Conservation (phyloP, 53 echinoderm and acorn worm species). For the Temnopleurus reevesii region DNA sequence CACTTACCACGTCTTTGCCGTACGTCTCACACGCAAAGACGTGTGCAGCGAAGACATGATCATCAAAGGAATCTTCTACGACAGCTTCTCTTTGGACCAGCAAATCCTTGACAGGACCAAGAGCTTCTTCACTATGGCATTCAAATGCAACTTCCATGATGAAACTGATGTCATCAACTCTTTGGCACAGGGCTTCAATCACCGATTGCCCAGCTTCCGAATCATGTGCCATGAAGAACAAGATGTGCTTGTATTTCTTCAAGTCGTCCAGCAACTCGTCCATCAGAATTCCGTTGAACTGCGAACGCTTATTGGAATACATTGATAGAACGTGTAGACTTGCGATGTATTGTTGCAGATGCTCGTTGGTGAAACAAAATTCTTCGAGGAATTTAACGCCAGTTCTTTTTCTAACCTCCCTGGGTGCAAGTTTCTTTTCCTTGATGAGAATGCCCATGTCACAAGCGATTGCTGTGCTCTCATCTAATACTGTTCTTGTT, state of each 20-base stretch:
- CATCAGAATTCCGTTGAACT: neutral
- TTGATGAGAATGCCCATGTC: neutral
- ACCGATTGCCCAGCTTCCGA: neutral
- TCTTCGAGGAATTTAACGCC: neutral
- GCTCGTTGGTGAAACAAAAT: neutral
- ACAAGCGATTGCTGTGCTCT: neutral
- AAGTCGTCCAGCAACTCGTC: neutral
- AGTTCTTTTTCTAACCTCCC: neutral
- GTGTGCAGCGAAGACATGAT: neutral
- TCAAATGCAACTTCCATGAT: neutral
- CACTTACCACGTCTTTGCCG: neutral
- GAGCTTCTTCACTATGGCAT: neutral
- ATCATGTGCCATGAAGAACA: neutral
- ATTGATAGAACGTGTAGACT: neutral
- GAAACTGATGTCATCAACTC: neutral
- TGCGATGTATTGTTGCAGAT: neutral
- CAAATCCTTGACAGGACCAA: neutral
- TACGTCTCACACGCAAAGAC: neutral
- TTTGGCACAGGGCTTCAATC: neutral
- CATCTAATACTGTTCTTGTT: neutral
- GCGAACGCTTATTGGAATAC: neutral
- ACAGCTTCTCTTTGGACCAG: neutral
- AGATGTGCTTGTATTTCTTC: neutral
- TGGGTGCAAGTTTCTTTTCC: neutral
- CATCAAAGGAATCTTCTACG: neutral